These are phyloP conservation scores for Drosophila auraria DNA, from an alignment of 1,140 invertebrate genomes.

Conservation along the genomic window DNA sequence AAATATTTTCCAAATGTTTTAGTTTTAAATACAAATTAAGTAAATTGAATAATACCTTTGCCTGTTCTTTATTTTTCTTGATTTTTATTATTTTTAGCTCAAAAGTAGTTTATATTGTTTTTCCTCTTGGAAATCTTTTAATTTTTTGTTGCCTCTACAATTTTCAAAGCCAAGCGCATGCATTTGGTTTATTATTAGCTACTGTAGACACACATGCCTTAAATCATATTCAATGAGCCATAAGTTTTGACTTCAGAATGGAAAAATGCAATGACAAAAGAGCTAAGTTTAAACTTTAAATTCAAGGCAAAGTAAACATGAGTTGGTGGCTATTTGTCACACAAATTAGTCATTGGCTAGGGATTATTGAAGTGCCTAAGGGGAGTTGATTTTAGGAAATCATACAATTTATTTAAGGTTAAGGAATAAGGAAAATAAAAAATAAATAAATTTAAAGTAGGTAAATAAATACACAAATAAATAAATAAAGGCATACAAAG, in stretches of 20 bases:
- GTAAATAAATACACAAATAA: no score
- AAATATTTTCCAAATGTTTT: no score
- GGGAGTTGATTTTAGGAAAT: no score
- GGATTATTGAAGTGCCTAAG: not conserved
- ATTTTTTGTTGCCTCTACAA: not conserved
- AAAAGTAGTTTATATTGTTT: not conserved
- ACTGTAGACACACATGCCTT: not conserved
- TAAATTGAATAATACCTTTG: not conserved
- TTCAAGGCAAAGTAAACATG: not conserved
- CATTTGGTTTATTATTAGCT: constrained; percentile 12
- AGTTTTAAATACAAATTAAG: not conserved
- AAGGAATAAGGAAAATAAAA: no score
- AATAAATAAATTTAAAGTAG: no score
- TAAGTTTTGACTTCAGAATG: not conserved
- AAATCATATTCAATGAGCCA: constrained; percentile 26
- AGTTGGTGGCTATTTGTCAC: not conserved
- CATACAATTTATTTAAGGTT: no score
- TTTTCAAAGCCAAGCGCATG: not conserved
- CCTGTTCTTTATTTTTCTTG: no score
- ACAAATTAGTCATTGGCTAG: constrained; percentile 1
- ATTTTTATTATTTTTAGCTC: not conserved
- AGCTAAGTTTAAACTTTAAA: not conserved
- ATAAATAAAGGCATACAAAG: no score
- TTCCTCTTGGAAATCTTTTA: not conserved
- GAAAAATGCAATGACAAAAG: constrained; percentile 12